Evolutionary conservation across 2,113 vertebrate genomes (phyloP), one percentile per base, ranked within the genome.

Genomic region (Antechinus flavipes): DNA sequence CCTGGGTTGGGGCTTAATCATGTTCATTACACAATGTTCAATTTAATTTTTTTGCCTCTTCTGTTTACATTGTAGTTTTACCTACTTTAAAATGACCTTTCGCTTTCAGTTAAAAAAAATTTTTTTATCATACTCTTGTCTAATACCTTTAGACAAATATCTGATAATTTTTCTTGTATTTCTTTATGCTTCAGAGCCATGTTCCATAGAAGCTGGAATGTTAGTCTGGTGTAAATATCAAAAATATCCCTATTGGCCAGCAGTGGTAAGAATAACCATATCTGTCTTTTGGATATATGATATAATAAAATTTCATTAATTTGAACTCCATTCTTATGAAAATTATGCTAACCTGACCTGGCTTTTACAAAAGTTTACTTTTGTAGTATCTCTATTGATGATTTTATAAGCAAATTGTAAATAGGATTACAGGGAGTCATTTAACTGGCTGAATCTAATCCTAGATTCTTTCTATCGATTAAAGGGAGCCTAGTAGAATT

Each of bases 211-310:
- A 96, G 95, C 96, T 8, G 99, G 99, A 92, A 97, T 98, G 94
- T 94, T 99, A 95, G 99, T 99, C 50, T 99, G 99, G 99, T 99
- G 98, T 98, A 99, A 99, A 84, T 94, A 98, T 92, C 95, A 97
- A n/a, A 98, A 98, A 7, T 99, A 98, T 0, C 99, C 99, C 0
- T 98, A 98, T 53, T 99, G 99, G 99, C 99, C 99, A 30, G 98
- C 99, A 0, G 98, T 99, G 98, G 99, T 99, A 98, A 99, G 98
- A 96, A 14, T 54, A 54, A 6, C 61, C 93, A 50, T 94, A 94
- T 0, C 0, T 61, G 9, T n/a, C 52, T 56, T 25, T 26, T 52
- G 23, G 8, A 54, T 52, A 25, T 90, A 90, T 27, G 42, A 42
- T 16, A 89, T 8, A 49, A 23, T 90, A 22, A 93, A 25, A 56